phyloP scores from a whole-genome alignment of 2,888 invertebrate genomes.

The Tromatobia lineatoria region DNA sequence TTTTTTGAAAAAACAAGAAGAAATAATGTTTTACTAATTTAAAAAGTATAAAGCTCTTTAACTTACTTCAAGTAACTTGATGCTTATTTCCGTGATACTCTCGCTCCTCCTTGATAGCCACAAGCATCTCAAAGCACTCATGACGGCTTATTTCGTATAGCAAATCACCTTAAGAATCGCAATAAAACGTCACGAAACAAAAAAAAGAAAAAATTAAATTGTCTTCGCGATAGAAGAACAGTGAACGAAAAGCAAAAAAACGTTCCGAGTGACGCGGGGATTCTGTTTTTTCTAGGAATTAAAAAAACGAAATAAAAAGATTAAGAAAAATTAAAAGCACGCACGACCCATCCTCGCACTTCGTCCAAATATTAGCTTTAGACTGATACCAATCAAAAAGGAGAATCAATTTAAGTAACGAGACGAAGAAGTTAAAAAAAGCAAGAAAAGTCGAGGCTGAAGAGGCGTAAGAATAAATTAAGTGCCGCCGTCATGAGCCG shows the following conservation, averaged over 20 bases:
- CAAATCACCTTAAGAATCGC: not conserved
- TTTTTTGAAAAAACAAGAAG: too few relatives aligned
- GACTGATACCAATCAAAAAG: constrained; percentile 83
- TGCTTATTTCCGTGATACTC: not conserved
- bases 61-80: not conserved
- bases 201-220: not conserved
- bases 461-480: constrained; percentile 44
- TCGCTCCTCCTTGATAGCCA: not conserved
- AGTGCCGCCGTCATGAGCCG: constrained; percentile 69
- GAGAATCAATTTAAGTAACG: constrained; percentile 43
- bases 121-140: not conserved
- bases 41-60: too few relatives aligned
- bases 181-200: too few relatives aligned
- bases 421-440: constrained; percentile 12
- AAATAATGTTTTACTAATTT: too few relatives aligned
- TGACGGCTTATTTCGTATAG: not conserved
- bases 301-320: constrained; percentile 72
- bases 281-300: constrained; percentile 68
- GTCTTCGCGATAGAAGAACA: not conserved
- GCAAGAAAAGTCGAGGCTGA: constrained; percentile 18
- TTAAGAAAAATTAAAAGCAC: constrained; percentile 73
- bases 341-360: constrained; percentile 84
- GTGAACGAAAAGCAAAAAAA: constrained; percentile 24
- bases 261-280: constrained; percentile 63
- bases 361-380: constrained; percentile 84